A percentile compares a stretch with the other conserved stretches of the same genome.
phyloP scores from a whole-genome alignment of 53 echinoderm and acorn worm genomes.

The Echinometra lucunter region DNA sequence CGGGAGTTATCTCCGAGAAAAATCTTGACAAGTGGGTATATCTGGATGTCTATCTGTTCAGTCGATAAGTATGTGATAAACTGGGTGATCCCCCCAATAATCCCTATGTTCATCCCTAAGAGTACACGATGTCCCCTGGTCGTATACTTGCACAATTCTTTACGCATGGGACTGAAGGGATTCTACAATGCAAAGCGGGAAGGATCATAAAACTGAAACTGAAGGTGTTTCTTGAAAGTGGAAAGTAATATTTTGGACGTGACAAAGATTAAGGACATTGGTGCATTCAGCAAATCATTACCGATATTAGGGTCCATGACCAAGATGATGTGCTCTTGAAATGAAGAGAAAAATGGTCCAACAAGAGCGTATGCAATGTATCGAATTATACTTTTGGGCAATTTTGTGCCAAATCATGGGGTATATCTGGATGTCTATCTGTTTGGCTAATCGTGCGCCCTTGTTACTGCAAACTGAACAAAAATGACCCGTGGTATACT shows the following conservation, averaged over 20 bases:
- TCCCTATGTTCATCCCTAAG: slow-evolving; percentile 22
- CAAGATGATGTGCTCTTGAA: too few species aligned
- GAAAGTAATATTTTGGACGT: not conserved
- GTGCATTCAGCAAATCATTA: too few species aligned
- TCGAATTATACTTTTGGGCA: too few species aligned
- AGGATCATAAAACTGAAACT: not conserved
- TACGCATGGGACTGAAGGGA: slow-evolving; percentile 6
- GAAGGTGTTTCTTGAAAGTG: not conserved
- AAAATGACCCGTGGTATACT: too few species aligned
- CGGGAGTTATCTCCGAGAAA: not conserved
- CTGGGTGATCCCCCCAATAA: slow-evolving; percentile 17
- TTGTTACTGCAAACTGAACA: too few species aligned
- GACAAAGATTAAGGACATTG: too few species aligned
- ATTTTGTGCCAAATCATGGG: too few species aligned
- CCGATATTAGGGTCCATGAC: too few species aligned
- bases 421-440: too few species aligned
- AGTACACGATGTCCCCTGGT: not conserved
- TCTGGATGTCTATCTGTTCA: slow-evolving; percentile 36
- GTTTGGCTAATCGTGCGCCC: too few species aligned
- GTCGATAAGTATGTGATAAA: slow-evolving; percentile 11
- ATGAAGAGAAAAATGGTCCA: too few species aligned
- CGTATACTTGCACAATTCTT: not conserved
- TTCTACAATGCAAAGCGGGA: not conserved
- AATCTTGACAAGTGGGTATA: slow-evolving; percentile 45
- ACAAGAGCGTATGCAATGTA: too few species aligned